These are phyloP conservation scores for Leistus spinibarbis DNA, from an alignment of 2,888 invertebrate species.

Conservation along the genomic window DNA sequence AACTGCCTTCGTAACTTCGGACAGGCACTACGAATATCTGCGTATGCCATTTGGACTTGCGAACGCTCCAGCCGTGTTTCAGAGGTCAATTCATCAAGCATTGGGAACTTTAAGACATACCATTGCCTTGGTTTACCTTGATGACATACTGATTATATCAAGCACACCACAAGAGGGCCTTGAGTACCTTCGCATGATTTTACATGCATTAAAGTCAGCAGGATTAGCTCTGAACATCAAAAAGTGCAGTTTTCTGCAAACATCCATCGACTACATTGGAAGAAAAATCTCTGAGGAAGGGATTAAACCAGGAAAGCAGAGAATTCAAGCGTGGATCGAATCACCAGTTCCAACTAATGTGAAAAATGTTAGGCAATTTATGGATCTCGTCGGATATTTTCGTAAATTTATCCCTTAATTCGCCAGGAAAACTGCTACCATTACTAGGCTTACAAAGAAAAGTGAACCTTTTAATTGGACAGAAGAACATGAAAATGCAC, in stretches of 20 bases:
- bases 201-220: conserved; percentile 23
- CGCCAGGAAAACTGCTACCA: too few relatives aligned
- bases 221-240: conserved; percentile 41
- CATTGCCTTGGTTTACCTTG: conserved; percentile 37
- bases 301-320: conserved; percentile 44
- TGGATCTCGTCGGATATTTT: conserved; percentile 48
- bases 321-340: conserved; percentile 45
- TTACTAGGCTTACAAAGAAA: conserved; percentile 41
- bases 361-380: conserved; percentile 46
- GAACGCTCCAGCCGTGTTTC: too few relatives aligned
- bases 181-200: too few relatives aligned
- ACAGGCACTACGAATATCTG: too few relatives aligned
- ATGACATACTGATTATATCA: conserved; percentile 42
- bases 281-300: conserved; percentile 45
- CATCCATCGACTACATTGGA: conserved; percentile 46
- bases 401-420: conserved; percentile 48
- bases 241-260: conserved; percentile 44
- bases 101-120: too few relatives aligned
- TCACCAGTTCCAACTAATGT: conserved; percentile 44
- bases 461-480: conserved; percentile 40
- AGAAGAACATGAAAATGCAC: conserved; percentile 42
- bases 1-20: too few relatives aligned
- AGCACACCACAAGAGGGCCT: conserved; percentile 28
- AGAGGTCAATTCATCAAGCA: too few relatives aligned
- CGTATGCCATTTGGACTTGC: too few relatives aligned